Evolutionary conservation across 2,113 vertebrate genomes (phyloP).

Genomic region (Haliaeetus leucogaster): DNA sequence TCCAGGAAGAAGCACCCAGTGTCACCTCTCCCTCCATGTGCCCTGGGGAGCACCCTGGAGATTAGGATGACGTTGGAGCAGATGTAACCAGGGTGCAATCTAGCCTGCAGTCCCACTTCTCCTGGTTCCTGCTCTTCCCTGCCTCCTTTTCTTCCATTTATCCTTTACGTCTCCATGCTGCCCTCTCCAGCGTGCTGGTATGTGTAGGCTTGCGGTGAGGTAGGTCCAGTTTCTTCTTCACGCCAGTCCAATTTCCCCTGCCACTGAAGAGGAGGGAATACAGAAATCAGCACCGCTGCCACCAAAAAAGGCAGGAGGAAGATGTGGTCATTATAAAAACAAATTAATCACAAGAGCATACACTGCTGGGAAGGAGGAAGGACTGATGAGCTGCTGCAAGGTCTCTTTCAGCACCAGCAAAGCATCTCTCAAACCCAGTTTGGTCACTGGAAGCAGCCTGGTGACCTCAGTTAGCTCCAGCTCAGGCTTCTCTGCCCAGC

Average conservation of each 20-base stretch:
- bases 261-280: rapidly evolving
- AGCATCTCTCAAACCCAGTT: background rate
- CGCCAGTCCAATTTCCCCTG: background rate
- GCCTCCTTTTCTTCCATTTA: background rate
- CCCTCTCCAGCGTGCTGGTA: background rate
- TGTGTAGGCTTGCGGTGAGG: rapidly evolving
- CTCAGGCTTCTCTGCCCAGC: background rate
- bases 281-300: background rate
- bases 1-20: background rate
- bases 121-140: background rate
- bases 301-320: background rate
- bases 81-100: background rate
- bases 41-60: background rate
- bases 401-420: background rate
- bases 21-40: background rate
- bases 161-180: background rate
- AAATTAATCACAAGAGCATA: background rate
- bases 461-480: background rate
- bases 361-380: background rate
- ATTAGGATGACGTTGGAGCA: background rate
- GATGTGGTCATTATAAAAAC: rapidly evolving
- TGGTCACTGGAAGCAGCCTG: background rate
- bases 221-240: background rate
- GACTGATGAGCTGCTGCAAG: rapidly evolving
- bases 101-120: background rate